Evolutionary conservation across 2,113 vertebrate species (phyloP), one percentile per base, ranked within the genome.

Genomic region (Pycnonotus jocosus): DNA sequence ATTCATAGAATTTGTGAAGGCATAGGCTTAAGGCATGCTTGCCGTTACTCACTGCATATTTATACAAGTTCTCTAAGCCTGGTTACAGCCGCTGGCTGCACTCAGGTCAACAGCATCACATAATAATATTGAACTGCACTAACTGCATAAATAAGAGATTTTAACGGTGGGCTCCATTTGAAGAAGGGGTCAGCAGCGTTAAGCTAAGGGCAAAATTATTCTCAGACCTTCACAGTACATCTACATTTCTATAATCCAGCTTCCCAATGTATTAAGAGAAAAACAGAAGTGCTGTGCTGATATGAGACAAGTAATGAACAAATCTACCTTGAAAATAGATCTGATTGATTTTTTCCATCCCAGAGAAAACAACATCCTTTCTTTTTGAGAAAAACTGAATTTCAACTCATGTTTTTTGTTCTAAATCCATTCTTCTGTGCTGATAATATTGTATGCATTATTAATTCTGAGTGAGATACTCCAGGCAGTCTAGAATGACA

Each of bases 81-180:
- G 33, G 44, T 81, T 95, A 65, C 70, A 92, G 85, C 61, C 1
- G 1, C 50, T 92, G 84, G 81, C 73, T 92, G 77, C 69, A 33
- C 70, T 79, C 77, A 68, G 95, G 89, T 95, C 93, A 96, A 84
- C n/a, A 92, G 51, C 61, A 74, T 35, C 83, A 81, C 73, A 31
- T 61, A 92, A 85, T 72, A 89, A 79, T 5, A 35, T 30, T 92
- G 69, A 95, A 91, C 89, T 48, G 40, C 31, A 92, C 79, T 92
- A 96, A 84, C 73, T 82, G 70, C 86, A 85, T 89, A 87, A 95
- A 87, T 76, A 93, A 92, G 86, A 97, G 65, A 69, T 85, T 88
- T 80, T 90, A 86, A 82, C 53, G n/a, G 82, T 48, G 66, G 79
- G 51, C 53, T 88, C 31, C 10, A 7, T 85, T 72, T 85, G 81